Evolutionary conservation across 2,797 vertebrate species (phyloP).

Genomic region (Pangasius mekongensis): DNA sequence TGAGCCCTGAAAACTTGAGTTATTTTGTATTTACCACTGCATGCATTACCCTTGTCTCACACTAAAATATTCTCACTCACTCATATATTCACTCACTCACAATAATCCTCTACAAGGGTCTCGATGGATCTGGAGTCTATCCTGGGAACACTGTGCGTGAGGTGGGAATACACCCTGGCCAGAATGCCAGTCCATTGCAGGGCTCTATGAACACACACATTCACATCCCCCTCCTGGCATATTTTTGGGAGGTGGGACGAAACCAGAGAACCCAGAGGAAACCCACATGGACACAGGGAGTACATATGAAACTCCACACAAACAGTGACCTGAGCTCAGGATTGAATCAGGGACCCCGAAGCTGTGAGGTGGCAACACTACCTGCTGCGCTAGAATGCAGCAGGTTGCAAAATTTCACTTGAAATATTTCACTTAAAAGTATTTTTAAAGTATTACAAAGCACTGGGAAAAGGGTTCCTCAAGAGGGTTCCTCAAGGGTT

Average conservation of each 20-base stretch:
- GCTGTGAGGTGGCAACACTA: not conserved
- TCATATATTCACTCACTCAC: not conserved
- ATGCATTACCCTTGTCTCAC: not conserved
- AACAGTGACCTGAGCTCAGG: not conserved
- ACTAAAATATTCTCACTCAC: not conserved
- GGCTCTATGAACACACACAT: not conserved
- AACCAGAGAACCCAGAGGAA: too few species aligned
- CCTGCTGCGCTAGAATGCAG: not conserved
- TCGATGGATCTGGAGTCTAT: not conserved
- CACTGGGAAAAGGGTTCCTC: not conserved
- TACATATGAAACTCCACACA: not conserved
- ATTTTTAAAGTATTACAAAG: not conserved
- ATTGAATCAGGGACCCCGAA: not conserved
- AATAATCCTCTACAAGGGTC: not conserved
- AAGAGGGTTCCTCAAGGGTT: not conserved
- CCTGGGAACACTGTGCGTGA: not conserved
- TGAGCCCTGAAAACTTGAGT: not conserved
- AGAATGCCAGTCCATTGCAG: not conserved
- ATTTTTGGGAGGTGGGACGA: too few species aligned
- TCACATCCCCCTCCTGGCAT: not conserved
- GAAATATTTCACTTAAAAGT: not conserved
- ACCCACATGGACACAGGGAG: too few species aligned
- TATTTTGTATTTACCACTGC: not conserved
- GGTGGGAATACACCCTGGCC: not conserved
- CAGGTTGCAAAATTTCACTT: too few species aligned